Conservation (phyloP, 2,888 invertebrate species). For the Melieria omissa region DNA sequence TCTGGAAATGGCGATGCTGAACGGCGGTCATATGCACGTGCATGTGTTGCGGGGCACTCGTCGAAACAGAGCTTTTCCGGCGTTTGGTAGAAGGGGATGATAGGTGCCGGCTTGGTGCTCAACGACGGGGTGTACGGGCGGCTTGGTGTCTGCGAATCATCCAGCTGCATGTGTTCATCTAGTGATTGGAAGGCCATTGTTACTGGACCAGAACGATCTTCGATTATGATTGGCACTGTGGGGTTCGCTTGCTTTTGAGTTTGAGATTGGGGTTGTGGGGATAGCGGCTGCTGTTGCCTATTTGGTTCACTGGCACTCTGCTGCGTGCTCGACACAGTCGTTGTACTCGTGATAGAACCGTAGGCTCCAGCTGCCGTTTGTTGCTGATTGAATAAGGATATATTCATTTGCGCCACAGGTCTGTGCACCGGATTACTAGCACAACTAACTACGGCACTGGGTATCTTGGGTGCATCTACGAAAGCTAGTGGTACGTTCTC, state of each 20-base stretch:
- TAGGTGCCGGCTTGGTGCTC: constrained; percentile 75
- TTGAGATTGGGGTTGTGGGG: constrained; percentile 34
- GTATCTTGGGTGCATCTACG: constrained; percentile 59
- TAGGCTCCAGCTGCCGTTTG: background rate
- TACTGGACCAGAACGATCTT: constrained; percentile 70
- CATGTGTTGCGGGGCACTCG: constrained; percentile 72
- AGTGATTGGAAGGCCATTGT: constrained; percentile 76
- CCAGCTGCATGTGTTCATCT: constrained; percentile 68
- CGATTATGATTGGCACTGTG: constrained; percentile 62
- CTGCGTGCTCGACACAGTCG: constrained; percentile 26
- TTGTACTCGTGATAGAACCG: constrained; percentile 43
- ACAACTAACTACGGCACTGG: constrained; percentile 39
- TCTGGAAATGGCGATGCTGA: constrained; percentile 77
- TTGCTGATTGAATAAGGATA: background rate
- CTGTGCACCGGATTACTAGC: constrained; percentile 50
- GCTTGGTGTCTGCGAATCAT: constrained; percentile 59
- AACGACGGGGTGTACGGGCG: constrained; percentile 78
- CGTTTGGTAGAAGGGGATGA: constrained; percentile 81
- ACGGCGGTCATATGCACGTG: constrained; percentile 73
- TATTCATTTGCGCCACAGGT: constrained; percentile 50
- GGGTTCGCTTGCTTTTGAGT: constrained; percentile 43
- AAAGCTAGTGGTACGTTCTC: constrained; percentile 67
- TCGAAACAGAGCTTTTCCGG: constrained; percentile 77
- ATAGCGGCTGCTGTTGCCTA: constrained; percentile 44
- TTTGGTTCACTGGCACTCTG: constrained; percentile 45